phyloP scores from a whole-genome alignment of 2,888 invertebrate species.

The Drosophila anomalata region DNA sequence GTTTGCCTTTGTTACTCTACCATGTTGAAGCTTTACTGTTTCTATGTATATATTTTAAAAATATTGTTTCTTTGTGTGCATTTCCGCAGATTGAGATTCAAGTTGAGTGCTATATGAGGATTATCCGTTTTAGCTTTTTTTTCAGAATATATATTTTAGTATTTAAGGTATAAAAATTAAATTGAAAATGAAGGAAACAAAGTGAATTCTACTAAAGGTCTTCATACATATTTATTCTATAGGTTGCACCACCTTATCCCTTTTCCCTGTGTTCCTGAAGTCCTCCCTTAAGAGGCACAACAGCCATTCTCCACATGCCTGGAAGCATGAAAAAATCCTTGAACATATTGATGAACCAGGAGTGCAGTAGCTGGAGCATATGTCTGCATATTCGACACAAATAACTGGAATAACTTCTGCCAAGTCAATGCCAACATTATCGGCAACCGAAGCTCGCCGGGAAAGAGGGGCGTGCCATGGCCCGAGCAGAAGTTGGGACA shows the following conservation, averaged over 20 bases:
- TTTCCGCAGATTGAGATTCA: background rate
- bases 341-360: conserved; percentile 80
- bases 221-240: background rate
- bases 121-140: background rate
- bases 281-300: conserved; percentile 2
- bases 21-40: background rate
- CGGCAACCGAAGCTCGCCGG: conserved; percentile 9
- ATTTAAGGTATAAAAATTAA: no score
- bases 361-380: conserved; percentile 68
- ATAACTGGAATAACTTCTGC: conserved; percentile 66
- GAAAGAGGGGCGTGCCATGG: background rate
- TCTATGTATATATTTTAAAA: background rate
- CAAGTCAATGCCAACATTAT: conserved; percentile 38
- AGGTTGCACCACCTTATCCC: background rate
- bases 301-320: conserved; percentile 25
- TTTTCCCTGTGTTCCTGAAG: background rate
- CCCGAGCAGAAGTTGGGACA: conserved; percentile 4
- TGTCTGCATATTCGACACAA: conserved; percentile 37
- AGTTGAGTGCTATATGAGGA: background rate
- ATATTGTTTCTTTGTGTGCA: background rate
- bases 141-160: no score
- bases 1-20: conserved; percentile 2
- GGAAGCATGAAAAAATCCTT: conserved; percentile 79
- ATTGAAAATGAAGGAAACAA: background rate
- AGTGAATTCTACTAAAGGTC: background rate